Base-by-base conservation (phyloP, 1,140 invertebrate species). In the Zaprionus kolodkinae region DNA sequence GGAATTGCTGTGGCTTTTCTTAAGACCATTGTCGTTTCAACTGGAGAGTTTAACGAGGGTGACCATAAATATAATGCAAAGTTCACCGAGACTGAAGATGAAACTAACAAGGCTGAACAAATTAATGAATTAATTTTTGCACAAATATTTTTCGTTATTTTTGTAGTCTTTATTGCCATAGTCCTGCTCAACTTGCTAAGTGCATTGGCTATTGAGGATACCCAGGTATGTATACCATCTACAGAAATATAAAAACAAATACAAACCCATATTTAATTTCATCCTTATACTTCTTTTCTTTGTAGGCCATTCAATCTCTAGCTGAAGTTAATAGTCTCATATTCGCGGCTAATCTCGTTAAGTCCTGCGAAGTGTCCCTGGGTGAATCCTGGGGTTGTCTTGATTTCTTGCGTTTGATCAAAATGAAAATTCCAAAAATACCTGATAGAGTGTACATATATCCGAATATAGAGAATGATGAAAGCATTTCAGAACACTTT, bases 1-100 rank as follows among this genome's bases (percentile, higher is more conserved):
- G 0, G 92, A 3, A 94, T 95, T 3, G 94, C 94, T 11, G 91
- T 93, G 4, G 95, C 96, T 0, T 79, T 96, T 4, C 96, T 96
- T 68, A 96, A 96, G 93, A 96, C 96, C 0, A 94, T 96, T 13
- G 94, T 96, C 0, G 97, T 97, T 96, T 93, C 96, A 12, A 96
- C 96, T 0, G 96, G 96, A n/a, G 96, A 97, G 93, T 96, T 96
- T 76, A 95, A 97, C 69, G 96, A 95, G 0, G 93, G 94, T 11
- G 94, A 94, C 6, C 95, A 97, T 25, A 94, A 50, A 6, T 65
- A 50, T 17, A 11, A 96, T n/a, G 91, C 94, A 17, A 91, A 93
- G 3, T 79, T 95, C 5, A 94, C 94, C 12, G 21, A 21, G 21
- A 21, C 1, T 21, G 21, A 21, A 1, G 21, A 1, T 21, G 21